These are phyloP conservation scores for Poecilia latipinna DNA, from an alignment of 2,113 vertebrate genomes.

Conservation along the genomic window DNA sequence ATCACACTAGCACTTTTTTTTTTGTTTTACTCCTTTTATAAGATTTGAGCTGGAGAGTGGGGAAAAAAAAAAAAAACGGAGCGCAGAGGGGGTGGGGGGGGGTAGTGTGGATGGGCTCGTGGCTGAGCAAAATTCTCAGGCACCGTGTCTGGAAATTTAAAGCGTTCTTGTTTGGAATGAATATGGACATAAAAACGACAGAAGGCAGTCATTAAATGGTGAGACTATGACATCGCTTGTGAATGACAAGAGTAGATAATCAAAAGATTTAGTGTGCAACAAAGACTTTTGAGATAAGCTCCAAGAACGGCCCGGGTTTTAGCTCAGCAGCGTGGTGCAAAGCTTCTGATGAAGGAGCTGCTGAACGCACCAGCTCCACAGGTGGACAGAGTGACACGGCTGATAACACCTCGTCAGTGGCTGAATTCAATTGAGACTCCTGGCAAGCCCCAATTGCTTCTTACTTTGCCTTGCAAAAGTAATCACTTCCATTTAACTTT, in stretches of 20 bases:
- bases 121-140: neutral
- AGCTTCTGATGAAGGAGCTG: constrained; percentile 41
- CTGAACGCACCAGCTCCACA: constrained; percentile 63
- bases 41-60: constrained; percentile 30
- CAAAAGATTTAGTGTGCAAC: constrained; percentile 62
- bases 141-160: neutral
- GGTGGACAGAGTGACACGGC: constrained; percentile 56
- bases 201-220: constrained; percentile 58
- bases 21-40: constrained; percentile 25
- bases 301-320: constrained; percentile 64
- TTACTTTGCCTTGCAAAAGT: neutral
- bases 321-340: constrained; percentile 52
- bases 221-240: constrained; percentile 57
- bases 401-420: constrained; percentile 57
- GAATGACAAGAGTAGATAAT: constrained; percentile 64
- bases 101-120: neutral
- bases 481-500: neutral
- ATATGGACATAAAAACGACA: neutral
- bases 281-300: constrained; percentile 66
- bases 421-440: constrained; percentile 52
- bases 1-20: constrained; percentile 45
- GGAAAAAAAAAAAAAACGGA: constrained; percentile 35
- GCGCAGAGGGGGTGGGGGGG: neutral
- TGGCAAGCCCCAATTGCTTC: constrained; percentile 31
- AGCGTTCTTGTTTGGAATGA: neutral